These are phyloP conservation scores for Acanthosoma haemorrhoidale DNA, from an alignment of 2,888 invertebrate genomes.

Conservation along the genomic window DNA sequence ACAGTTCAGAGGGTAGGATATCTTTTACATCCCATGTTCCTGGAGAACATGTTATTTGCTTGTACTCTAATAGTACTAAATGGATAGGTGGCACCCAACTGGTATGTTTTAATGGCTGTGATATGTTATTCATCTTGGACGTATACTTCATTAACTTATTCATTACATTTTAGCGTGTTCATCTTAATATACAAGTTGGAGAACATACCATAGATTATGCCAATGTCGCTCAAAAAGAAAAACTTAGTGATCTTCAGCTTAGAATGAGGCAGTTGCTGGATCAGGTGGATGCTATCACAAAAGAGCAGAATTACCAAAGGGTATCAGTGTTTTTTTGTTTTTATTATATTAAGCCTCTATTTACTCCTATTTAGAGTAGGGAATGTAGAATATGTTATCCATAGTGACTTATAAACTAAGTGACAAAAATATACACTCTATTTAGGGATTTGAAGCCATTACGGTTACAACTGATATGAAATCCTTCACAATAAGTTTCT, in stretches of 20 bases:
- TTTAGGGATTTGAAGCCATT: not conserved
- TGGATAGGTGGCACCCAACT: slow-evolving; percentile 98
- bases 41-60: slow-evolving; percentile 96
- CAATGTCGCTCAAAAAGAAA: slow-evolving; percentile 95
- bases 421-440: too few relatives aligned
- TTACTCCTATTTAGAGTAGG: too few relatives aligned
- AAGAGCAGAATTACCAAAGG: slow-evolving; percentile 98
- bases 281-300: slow-evolving; percentile 98
- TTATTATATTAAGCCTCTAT: not conserved
- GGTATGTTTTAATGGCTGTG: slow-evolving; percentile 47
- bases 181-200: slow-evolving; percentile 97
- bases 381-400: too few relatives aligned
- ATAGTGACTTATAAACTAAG: too few relatives aligned
- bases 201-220: slow-evolving; percentile 98
- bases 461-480: not conserved
- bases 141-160: slow-evolving; percentile 18
- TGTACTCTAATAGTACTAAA: slow-evolving; percentile 95
- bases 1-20: slow-evolving; percentile 91
- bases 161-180: slow-evolving; percentile 67
- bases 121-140: not conserved
- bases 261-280: slow-evolving; percentile 90
- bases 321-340: slow-evolving; percentile 48
- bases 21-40: slow-evolving; percentile 96
- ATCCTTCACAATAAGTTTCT: too few relatives aligned
- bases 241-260: slow-evolving; percentile 88